Evolutionary conservation across 2,797 vertebrate genomes (phyloP).

Genomic region (Pangasius macronema): DNA sequence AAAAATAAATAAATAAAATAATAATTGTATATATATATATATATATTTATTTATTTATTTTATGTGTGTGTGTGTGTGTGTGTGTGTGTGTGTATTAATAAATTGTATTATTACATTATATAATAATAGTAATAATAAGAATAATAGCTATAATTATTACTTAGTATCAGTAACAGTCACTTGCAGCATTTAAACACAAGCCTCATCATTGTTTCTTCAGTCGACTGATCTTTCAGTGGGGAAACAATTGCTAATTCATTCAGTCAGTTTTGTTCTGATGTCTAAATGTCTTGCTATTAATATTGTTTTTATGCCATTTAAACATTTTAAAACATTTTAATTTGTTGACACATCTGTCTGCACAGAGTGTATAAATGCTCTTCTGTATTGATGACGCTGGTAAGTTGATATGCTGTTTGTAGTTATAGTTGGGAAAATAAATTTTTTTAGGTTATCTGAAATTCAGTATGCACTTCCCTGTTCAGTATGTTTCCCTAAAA

Average conservation of each 20-base stretch:
- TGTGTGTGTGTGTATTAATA: no score
- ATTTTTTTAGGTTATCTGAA: not conserved
- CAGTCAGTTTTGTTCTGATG: not conserved
- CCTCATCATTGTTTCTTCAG: not conserved
- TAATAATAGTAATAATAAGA: no score
- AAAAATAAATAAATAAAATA: no score
- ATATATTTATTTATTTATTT: no score
- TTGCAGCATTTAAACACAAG: not conserved
- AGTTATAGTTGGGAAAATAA: not conserved
- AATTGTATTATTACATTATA: no score
- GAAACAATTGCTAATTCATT: not conserved
- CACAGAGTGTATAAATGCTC: no score
- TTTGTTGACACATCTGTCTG: not conserved
- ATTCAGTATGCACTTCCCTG: conserved; percentile 68
- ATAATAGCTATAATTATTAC: not conserved
- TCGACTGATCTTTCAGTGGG: not conserved
- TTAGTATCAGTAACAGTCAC: not conserved
- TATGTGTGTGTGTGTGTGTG: no score
- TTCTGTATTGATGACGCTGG: not conserved
- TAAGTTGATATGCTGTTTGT: not conserved
- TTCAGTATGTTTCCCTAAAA: conserved; percentile 70
- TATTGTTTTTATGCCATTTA: not conserved
- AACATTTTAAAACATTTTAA: not conserved
- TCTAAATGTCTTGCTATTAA: not conserved
- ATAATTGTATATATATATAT: no score